phyloP scores from a whole-genome alignment of 2,888 invertebrate genomes.

The Phengaris arion region DNA sequence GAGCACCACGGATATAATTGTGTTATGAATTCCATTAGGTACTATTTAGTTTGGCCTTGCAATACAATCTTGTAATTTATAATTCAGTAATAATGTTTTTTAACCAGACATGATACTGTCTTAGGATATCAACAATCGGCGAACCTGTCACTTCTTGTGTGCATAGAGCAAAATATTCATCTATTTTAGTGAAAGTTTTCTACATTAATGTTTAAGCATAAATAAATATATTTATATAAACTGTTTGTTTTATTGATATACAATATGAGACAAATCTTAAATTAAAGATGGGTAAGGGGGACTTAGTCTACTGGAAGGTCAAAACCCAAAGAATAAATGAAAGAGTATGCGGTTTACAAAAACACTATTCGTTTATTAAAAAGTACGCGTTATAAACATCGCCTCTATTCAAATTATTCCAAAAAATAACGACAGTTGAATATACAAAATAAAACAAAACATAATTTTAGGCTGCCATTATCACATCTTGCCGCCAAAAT shows the following conservation, averaged over 20 bases:
- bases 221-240: constrained; percentile 4
- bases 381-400: constrained; percentile 53
- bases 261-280: background rate
- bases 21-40: background rate
- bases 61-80: no score
- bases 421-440: constrained; percentile 48
- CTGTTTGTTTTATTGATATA: background rate
- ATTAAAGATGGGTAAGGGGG: background rate
- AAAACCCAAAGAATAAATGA: constrained; percentile 36
- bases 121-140: no score
- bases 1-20: background rate
- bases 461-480: constrained; percentile 41
- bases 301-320: background rate
- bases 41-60: background rate
- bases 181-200: background rate
- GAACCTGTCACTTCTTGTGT: background rate
- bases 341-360: constrained; percentile 48
- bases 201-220: constrained; percentile 1
- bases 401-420: constrained; percentile 40
- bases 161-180: background rate
- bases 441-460: constrained; percentile 41
- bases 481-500: constrained; percentile 39
- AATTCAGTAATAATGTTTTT: no score
- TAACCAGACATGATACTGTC: no score
- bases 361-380: constrained; percentile 58